A percentile compares a stretch with the other conserved stretches of the same genome.
Conservation (phyloP, 2,113 vertebrate genomes). For the Syrrhaptes paradoxus region DNA sequence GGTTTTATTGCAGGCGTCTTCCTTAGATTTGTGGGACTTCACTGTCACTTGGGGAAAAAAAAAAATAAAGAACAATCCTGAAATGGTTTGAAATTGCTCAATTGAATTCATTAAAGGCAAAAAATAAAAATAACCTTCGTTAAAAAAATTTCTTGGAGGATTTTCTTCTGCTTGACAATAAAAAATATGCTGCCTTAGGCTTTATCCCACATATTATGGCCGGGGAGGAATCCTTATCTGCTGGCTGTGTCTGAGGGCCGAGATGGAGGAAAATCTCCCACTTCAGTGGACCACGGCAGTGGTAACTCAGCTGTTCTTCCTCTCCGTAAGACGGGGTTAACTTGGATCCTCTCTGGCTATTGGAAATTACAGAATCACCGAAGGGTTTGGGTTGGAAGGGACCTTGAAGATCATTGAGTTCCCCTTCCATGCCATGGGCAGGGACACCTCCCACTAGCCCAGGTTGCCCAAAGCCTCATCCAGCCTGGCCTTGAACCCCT, state of each 20-base stretch:
- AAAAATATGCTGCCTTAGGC: background rate
- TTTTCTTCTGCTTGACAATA: background rate
- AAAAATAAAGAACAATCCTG: too few species aligned
- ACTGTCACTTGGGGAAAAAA: background rate
- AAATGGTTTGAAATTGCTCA: background rate
- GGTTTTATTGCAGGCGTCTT: background rate
- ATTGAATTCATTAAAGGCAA: background rate
- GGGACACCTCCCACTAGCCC: too few species aligned
- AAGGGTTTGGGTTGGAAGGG: too few species aligned
- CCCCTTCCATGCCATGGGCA: too few species aligned
- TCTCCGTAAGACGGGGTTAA: background rate
- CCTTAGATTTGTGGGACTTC: background rate
- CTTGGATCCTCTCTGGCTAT: background rate
- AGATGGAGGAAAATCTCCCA: background rate
- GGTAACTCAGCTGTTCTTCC: background rate
- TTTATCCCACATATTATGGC: background rate
- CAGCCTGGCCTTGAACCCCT: too few species aligned
- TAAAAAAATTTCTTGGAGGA: background rate
- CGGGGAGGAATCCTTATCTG: background rate
- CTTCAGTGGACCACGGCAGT: background rate
- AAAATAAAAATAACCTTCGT: background rate
- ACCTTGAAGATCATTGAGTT: too few species aligned
- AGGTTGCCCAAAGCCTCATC: too few species aligned
- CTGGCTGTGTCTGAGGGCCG: background rate
- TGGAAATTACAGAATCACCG: background rate